phyloP scores from a whole-genome alignment of 2,888 invertebrate species.

The Mimumesa dahlbomi region DNA sequence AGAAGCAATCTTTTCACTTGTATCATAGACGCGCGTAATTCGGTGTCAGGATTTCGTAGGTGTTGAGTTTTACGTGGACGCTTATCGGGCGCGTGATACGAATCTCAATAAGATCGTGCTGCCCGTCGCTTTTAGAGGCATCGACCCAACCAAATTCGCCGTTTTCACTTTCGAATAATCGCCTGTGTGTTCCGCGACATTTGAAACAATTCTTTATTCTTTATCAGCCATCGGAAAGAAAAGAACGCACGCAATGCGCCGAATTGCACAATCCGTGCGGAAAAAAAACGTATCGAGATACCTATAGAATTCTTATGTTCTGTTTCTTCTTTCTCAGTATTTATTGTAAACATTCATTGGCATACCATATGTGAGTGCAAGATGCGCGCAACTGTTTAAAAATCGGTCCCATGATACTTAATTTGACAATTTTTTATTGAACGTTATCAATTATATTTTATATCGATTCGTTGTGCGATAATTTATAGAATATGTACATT shows the following conservation, averaged over 20 bases:
- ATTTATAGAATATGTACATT: too few species aligned
- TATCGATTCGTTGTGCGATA: too few species aligned
- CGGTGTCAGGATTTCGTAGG: conserved; percentile 14
- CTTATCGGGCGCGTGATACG: conserved; percentile 3
- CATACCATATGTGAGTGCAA: too few species aligned
- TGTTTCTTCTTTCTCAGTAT: neutral
- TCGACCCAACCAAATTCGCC: conserved; percentile 39
- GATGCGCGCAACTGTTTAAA: too few species aligned
- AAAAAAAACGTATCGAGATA: too few species aligned
- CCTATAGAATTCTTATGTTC: neutral
- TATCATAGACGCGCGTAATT: conserved; percentile 13
- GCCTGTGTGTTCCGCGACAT: conserved; percentile 11
- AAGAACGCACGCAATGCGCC: neutral
- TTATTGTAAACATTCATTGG: too few species aligned
- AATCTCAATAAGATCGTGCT: conserved; percentile 32
- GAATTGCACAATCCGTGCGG: neutral
- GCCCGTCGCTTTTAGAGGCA: conserved; percentile 22
- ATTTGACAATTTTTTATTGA: too few species aligned
- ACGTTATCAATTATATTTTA: too few species aligned
- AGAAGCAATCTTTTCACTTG: conserved; percentile 25
- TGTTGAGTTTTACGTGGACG: conserved; percentile 38
- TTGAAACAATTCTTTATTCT: conserved; percentile 9
- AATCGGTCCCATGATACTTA: too few species aligned
- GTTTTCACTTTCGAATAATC: conserved; percentile 54
- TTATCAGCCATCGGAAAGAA: conserved; percentile 3